A percentile compares a stretch with the other conserved stretches of the same genome.
phyloP scores from a whole-genome alignment of 2,888 invertebrate species.

The Coenonympha arcania region DNA sequence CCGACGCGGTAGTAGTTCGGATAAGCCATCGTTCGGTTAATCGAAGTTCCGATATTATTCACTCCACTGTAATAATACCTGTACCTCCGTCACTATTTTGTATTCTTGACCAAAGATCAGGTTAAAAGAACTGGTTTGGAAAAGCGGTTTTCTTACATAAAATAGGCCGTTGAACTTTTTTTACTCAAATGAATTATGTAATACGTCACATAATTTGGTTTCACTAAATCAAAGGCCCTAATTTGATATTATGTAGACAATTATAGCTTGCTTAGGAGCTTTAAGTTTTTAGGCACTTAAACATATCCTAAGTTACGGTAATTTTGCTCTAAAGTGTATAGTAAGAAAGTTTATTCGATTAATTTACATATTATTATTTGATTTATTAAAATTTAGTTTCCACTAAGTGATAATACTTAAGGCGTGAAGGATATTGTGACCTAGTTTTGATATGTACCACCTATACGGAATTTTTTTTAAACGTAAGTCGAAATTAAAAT shows the following conservation, averaged over 20 bases:
- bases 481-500: neutral
- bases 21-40: too few species aligned
- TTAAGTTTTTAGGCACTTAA: too few species aligned
- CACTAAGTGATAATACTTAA: neutral
- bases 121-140: slow-evolving; percentile 60
- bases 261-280: neutral
- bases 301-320: too few species aligned
- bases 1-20: too few species aligned
- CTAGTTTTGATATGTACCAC: neutral
- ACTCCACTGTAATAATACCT: too few species aligned
- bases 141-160: slow-evolving; percentile 62
- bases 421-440: slow-evolving; percentile 1
- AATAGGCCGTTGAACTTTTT: slow-evolving; percentile 67
- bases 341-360: too few species aligned
- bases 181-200: slow-evolving; percentile 54
- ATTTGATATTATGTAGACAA: slow-evolving; percentile 18
- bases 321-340: neutral
- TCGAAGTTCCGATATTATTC: too few species aligned
- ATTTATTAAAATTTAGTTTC: neutral
- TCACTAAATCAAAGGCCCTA: slow-evolving; percentile 37
- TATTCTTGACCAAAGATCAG: slow-evolving; percentile 45
- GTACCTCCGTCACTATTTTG: slow-evolving; percentile 25
- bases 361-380: neutral
- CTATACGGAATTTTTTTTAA: neutral
- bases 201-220: slow-evolving; percentile 51